Percentiles rank a stretch among this genome's conserved stretches.
Evolutionary conservation across 2,797 vertebrate genomes (phyloP).

Genomic region (Sebastes baramenuke): DNA sequence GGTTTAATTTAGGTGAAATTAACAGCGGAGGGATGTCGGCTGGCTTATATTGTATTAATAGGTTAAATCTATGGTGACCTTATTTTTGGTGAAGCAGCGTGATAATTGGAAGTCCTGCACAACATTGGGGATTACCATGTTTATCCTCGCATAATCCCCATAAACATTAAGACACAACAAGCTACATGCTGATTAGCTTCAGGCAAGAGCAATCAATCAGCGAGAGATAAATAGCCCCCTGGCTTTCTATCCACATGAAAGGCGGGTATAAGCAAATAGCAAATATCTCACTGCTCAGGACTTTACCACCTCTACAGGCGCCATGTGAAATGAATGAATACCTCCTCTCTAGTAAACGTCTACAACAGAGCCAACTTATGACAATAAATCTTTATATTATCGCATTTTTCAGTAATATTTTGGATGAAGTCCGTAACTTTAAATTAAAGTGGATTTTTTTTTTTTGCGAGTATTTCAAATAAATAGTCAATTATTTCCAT

Average conservation of each 20-base stretch:
- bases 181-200: slow-evolving; percentile 81
- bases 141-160: slow-evolving; percentile 82
- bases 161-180: slow-evolving; percentile 81
- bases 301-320: slow-evolving; percentile 16
- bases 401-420: slow-evolving; percentile 53
- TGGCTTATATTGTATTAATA: slow-evolving; percentile 77
- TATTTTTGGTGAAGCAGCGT: slow-evolving; percentile 73
- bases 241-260: slow-evolving; percentile 63
- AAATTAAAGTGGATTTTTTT: slow-evolving; percentile 66
- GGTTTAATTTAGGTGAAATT: slow-evolving; percentile 62
- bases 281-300: slow-evolving; percentile 43
- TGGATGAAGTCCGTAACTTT: slow-evolving; percentile 63
- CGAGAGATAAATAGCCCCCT: slow-evolving; percentile 69
- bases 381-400: slow-evolving; percentile 46
- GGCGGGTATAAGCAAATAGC: slow-evolving; percentile 55
- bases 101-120: slow-evolving; percentile 81
- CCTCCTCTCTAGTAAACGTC: slow-evolving; percentile 11
- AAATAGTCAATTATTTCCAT: slow-evolving; percentile 70
- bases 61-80: slow-evolving; percentile 78
- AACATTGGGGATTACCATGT: slow-evolving; percentile 77
- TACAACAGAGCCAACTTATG: slow-evolving; percentile 9
- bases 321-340: slow-evolving; percentile 42
- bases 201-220: slow-evolving; percentile 80
- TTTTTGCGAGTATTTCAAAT: slow-evolving; percentile 55
- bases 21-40: slow-evolving; percentile 52